Evolutionary conservation across 2,797 vertebrate species (phyloP).

Genomic region (Ptychadena robeensis): DNA sequence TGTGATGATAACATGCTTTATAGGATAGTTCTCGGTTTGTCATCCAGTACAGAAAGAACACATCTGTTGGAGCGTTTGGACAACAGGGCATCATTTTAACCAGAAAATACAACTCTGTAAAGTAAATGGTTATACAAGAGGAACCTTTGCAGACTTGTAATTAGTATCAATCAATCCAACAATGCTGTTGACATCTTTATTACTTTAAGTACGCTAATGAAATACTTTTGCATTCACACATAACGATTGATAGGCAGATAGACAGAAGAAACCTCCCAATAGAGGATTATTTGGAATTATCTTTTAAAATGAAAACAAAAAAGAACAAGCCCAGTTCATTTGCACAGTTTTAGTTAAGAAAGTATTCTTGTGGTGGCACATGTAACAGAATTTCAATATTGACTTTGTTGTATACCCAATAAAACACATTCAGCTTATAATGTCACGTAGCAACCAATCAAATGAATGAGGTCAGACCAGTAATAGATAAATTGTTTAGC

Average conservation of each 20-base stretch:
- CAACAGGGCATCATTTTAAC: slow-evolving; percentile 76
- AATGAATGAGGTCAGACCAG: neutral
- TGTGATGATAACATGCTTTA: neutral
- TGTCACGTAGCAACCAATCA: neutral
- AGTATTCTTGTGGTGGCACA: neutral
- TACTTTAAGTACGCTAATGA: slow-evolving; percentile 80
- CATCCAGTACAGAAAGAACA: slow-evolving; percentile 66
- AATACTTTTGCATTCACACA: slow-evolving; percentile 73
- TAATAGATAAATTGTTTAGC: neutral
- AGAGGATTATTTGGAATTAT: slow-evolving; percentile 71
- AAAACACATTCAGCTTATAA: neutral
- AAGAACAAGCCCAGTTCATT: slow-evolving; percentile 63
- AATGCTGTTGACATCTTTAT: slow-evolving; percentile 77
- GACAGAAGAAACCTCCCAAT: slow-evolving; percentile 65
- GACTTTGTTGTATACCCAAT: neutral
- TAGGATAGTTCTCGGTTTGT: slow-evolving; percentile 33
- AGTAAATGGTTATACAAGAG: slow-evolving; percentile 73
- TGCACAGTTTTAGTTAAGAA: slow-evolving; percentile 35
- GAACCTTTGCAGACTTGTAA: slow-evolving; percentile 76
- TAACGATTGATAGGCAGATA: slow-evolving; percentile 72
- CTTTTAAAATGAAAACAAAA: slow-evolving; percentile 68
- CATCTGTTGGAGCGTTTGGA: slow-evolving; percentile 72
- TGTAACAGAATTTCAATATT: neutral
- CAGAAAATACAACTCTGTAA: slow-evolving; percentile 76
- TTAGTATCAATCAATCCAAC: slow-evolving; percentile 79